phyloP scores from a whole-genome alignment of 1,140 invertebrate genomes.

The Melipona quadrifasciata region DNA sequence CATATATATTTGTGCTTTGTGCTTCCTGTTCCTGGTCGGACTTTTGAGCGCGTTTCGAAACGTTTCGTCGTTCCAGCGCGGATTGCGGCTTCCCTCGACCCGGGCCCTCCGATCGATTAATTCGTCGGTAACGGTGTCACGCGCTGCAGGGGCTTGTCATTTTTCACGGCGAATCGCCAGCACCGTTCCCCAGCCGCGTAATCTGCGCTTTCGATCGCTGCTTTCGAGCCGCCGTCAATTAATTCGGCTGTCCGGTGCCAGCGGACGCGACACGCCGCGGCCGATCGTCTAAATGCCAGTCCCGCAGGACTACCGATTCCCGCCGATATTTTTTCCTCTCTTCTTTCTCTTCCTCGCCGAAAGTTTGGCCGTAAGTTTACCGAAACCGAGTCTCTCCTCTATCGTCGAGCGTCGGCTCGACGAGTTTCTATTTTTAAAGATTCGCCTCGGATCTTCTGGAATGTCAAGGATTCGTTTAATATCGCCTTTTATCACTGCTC shows the following conservation, averaged over 20 bases:
- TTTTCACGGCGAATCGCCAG: conserved; percentile 21
- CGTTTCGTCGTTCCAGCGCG: background rate
- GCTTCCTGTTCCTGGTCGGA: background rate
- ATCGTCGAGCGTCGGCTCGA: background rate
- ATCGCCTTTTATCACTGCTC: too few relatives aligned
- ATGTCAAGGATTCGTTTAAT: too few relatives aligned
- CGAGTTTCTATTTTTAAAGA: background rate
- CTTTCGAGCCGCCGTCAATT: conserved; percentile 40
- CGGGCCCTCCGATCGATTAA: conserved; percentile 16
- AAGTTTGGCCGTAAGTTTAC: background rate
- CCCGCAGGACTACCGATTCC: background rate
- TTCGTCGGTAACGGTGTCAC: conserved; percentile 27
- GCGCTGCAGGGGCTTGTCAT: conserved; percentile 30
- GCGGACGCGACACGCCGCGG: background rate
- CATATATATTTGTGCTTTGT: too few relatives aligned
- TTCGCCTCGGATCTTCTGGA: too few relatives aligned
- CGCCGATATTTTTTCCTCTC: background rate
- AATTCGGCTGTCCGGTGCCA: conserved; percentile 14
- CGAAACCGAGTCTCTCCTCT: background rate
- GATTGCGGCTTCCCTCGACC: background rate
- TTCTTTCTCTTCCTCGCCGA: too few relatives aligned
- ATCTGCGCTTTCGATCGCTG: conserved; percentile 38
- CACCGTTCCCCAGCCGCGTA: background rate
- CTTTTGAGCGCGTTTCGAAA: background rate
- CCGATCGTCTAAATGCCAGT: conserved; percentile 26